These are phyloP conservation scores for Acanthosepion esculentum DNA, from an alignment of 2,888 invertebrate genomes.

Conservation along the genomic window DNA sequence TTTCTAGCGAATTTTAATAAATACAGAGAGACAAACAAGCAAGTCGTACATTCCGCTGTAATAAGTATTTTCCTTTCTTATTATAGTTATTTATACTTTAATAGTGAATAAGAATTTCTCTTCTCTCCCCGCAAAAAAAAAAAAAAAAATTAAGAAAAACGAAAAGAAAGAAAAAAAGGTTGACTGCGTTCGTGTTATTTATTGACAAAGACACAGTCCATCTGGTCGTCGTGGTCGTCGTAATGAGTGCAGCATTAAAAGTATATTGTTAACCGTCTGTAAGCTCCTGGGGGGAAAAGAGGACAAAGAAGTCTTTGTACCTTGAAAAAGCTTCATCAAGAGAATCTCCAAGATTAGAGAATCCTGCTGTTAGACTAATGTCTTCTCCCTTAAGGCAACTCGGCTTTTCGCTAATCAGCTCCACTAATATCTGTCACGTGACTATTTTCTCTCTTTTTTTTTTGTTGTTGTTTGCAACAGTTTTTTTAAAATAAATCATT, in stretches of 20 bases:
- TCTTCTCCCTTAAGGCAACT: neutral
- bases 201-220: neutral
- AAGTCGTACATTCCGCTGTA: too few species aligned
- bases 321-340: constrained; percentile 8
- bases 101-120: neutral
- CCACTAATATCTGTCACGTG: neutral
- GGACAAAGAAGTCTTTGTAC: constrained; percentile 18
- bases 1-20: too few species aligned
- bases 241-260: neutral
- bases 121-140: neutral
- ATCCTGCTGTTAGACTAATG: neutral
- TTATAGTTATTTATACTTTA: neutral
- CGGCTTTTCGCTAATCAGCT: neutral
- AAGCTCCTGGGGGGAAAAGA: neutral
- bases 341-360: constrained; percentile 33
- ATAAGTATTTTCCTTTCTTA: too few species aligned
- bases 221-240: neutral
- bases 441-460: neutral
- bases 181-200: neutral
- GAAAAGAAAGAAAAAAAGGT: neutral
- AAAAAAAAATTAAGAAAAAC: too few species aligned
- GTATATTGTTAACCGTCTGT: neutral
- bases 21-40: too few species aligned
- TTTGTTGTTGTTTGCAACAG: neutral
- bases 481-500: neutral